Evolutionary conservation across 2,113 vertebrate species (phyloP), one percentile per base, ranked within the genome.

Genomic region (Dryoscopus gambensis): DNA sequence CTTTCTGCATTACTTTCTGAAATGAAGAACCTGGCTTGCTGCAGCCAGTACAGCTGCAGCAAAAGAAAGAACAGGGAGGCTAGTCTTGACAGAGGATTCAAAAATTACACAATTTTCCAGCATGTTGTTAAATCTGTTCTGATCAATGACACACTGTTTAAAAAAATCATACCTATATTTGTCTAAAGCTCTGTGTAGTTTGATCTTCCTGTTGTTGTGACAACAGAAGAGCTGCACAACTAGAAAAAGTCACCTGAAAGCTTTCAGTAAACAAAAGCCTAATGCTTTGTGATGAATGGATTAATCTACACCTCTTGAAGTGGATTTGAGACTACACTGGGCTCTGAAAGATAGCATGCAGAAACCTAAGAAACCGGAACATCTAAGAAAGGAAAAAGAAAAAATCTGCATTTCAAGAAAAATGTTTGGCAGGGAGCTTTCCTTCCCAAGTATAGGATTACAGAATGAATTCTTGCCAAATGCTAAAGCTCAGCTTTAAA

Each of bases 181-280:
- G 40, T 89, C 39, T 89, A 79, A 89, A 79, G 40, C 37, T 56
- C 65, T 60, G n/a, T 44, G 31, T 87, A 92, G 65, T 64, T 92
- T 87, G 59, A 79, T 89, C 69, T 89, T 82, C 49, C 52, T 6
- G 1, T 60, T 94, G 68, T 78, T 95, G 86, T 84, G 62, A 84
- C 87, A 96, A 95, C 84, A 79, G 53, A 91, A 75, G 63, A 91
- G 21, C 73, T 71, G 57, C 74, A 93, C 57, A 70, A 68, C 37
- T 79, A 94, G 46, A 84, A 90, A 60, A 57, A 90, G 55, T 60
- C 19, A 5, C 64, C 73, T 68, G 57, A 94, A 97, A 96, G 87
- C 87, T 87, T 84, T 91, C 91, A 93, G 87, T 73, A 85, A 91
- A 94, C 70, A 91, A 50, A 87, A 87, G 46, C 52, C 69, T 78